Conservation (phyloP, 2,888 invertebrate species). For the Sphecodes monilicornis region DNA sequence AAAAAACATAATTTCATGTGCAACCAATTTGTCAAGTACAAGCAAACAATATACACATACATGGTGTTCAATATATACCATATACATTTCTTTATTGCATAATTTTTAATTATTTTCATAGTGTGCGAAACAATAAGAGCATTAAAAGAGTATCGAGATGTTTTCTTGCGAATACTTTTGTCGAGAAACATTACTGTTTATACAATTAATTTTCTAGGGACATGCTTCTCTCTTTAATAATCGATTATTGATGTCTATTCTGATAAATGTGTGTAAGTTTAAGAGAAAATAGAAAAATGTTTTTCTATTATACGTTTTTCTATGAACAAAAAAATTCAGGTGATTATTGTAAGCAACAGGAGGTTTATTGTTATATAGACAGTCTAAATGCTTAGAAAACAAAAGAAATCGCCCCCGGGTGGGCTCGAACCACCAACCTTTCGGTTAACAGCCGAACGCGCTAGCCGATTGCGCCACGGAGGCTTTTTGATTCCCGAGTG, state of each 20-base stretch:
- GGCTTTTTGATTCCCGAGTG: slow-evolving; percentile 74
- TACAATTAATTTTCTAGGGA: background rate
- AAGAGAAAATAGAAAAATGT: background rate
- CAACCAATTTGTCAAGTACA: background rate
- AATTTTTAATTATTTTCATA: too few relatives aligned
- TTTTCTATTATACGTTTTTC: background rate
- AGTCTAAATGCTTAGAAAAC: background rate
- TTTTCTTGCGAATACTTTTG: background rate
- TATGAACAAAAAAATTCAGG: background rate
- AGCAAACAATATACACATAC: too few relatives aligned
- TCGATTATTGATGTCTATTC: background rate
- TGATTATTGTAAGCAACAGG: background rate
- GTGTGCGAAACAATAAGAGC: too few relatives aligned
- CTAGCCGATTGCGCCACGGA: slow-evolving; percentile 98
- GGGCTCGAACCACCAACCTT: slow-evolving; percentile 99
- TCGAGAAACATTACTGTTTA: background rate
- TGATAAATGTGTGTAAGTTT: background rate
- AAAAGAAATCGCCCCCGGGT: slow-evolving; percentile 92
- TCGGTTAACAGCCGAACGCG: slow-evolving; percentile 99
- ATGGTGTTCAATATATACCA: too few relatives aligned
- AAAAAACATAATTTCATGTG: background rate
- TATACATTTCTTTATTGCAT: too few relatives aligned
- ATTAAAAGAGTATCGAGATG: too few relatives aligned
- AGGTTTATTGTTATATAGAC: background rate
- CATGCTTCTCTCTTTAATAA: background rate